Evolutionary conservation across 2,797 vertebrate species (phyloP).

Genomic region (Malacoraja senta): DNA sequence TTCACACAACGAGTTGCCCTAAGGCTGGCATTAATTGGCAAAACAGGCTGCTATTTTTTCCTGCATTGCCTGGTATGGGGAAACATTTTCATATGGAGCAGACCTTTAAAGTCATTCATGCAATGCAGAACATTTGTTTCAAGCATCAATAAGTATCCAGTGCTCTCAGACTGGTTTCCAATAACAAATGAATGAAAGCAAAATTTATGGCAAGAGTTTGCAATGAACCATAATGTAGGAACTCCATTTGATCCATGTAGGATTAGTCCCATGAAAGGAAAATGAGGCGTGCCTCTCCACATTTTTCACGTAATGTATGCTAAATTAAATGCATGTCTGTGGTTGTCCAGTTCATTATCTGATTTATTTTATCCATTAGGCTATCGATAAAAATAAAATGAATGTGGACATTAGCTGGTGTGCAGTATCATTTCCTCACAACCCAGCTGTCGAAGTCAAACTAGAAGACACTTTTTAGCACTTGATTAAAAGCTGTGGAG

Average conservation of each 20-base stretch:
- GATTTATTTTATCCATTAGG: slow-evolving; percentile 23
- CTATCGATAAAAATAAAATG: slow-evolving; percentile 23
- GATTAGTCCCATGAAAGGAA: background rate
- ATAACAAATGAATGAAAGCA: background rate
- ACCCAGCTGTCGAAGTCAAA: background rate
- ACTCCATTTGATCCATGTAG: background rate
- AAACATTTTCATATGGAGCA: background rate
- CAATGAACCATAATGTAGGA: background rate
- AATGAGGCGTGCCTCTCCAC: background rate
- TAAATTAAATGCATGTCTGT: slow-evolving; percentile 9
- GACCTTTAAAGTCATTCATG: background rate
- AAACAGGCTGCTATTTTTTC: background rate
- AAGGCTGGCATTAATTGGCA: background rate
- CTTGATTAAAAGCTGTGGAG: background rate
- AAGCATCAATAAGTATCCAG: background rate
- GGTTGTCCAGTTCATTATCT: background rate
- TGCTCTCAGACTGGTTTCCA: slow-evolving; percentile 11
- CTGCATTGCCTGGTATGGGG: background rate
- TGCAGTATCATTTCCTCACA: background rate
- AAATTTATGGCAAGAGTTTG: slow-evolving; percentile 8
- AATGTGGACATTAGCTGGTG: slow-evolving; percentile 12
- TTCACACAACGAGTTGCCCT: background rate
- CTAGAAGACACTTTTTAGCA: background rate
- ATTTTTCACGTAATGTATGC: slow-evolving; percentile 18
- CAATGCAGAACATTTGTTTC: background rate